These are phyloP conservation scores for Illadopsis cleaveri DNA, from an alignment of 2,113 vertebrate species.

Conservation along the genomic window DNA sequence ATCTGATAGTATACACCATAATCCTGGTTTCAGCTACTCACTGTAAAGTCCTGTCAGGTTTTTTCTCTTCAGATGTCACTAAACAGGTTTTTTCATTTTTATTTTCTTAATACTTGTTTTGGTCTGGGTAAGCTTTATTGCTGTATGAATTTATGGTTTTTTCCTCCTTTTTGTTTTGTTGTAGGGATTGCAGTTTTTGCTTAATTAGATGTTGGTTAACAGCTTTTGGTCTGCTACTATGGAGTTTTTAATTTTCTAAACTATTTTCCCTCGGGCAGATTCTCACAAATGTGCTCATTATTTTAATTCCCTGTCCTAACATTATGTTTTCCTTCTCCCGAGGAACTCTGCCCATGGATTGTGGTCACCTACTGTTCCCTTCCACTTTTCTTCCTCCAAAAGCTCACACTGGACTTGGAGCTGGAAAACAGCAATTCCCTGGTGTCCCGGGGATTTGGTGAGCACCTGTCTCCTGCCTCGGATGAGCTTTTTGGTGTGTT, in stretches of 20 bases:
- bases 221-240: not conserved
- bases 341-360: not conserved
- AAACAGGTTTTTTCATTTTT: not conserved
- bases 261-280: not conserved
- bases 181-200: not conserved
- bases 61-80: not conserved
- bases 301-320: not conserved
- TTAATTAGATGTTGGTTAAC: not conserved
- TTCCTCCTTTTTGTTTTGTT: not conserved
- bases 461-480: not conserved
- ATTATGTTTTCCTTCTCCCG: not conserved
- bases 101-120: not conserved
- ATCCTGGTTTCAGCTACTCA: not conserved
- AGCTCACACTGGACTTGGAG: accelerated
- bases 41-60: not conserved
- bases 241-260: conserved; percentile 25
- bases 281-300: not conserved
- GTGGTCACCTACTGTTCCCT: not conserved
- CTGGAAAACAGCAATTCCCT: not conserved
- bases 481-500: not conserved
- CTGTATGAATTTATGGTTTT: not conserved
- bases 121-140: not conserved
- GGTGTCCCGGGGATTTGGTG: accelerated
- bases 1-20: not conserved
- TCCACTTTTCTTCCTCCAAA: not conserved